phyloP scores from a whole-genome alignment of 2,797 vertebrate species.

The Dendrocincla fuliginosa region DNA sequence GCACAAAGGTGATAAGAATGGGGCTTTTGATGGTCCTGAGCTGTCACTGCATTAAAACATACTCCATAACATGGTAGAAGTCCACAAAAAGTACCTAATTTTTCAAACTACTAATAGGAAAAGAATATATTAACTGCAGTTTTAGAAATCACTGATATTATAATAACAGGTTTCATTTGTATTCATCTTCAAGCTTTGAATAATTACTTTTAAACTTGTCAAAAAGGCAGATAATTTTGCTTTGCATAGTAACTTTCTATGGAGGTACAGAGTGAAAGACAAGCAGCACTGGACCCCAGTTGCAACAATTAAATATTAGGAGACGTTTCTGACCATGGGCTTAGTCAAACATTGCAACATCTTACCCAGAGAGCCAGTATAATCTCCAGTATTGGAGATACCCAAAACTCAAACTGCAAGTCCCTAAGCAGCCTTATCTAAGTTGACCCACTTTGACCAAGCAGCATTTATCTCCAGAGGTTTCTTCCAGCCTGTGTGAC shows the following conservation, averaged over 20 bases:
- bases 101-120: background rate
- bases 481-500: background rate
- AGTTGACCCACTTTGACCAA: background rate
- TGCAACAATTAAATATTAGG: background rate
- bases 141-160: background rate
- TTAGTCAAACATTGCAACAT: background rate
- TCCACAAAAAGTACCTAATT: background rate
- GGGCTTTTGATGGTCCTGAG: background rate
- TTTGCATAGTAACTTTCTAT: background rate
- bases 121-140: background rate
- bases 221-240: background rate
- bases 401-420: background rate
- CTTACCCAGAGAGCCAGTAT: background rate
- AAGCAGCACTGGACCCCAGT: background rate
- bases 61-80: fast-evolving
- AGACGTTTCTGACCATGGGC: background rate
- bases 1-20: background rate
- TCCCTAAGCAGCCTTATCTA: background rate
- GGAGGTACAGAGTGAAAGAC: background rate
- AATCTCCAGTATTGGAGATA: background rate
- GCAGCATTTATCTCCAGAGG: background rate
- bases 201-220: background rate
- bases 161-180: background rate
- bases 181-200: background rate
- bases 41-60: background rate